These are phyloP conservation scores for Mormyrops boulengeri DNA, from an alignment of 2,797 vertebrate species.

Conservation along the genomic window DNA sequence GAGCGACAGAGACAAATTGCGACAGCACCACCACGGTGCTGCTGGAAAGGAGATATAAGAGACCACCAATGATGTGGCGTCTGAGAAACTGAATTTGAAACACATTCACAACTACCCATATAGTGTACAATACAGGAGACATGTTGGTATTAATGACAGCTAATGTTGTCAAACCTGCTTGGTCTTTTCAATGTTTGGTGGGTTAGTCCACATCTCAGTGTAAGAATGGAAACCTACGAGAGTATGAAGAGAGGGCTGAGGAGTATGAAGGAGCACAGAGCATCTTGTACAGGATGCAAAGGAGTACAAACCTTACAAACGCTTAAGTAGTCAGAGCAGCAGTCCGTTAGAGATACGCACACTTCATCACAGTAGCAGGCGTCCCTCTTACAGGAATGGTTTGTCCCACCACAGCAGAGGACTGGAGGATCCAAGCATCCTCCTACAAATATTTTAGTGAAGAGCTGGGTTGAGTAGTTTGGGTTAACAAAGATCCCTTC, in stretches of 20 bases:
- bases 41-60: not conserved
- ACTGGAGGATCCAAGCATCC: not conserved
- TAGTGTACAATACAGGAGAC: not conserved
- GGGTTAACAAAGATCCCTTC: not conserved
- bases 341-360: not conserved
- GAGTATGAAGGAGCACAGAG: not conserved
- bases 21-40: not conserved
- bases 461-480: not conserved
- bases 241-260: not conserved
- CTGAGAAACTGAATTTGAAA: not conserved
- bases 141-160: not conserved
- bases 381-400: not conserved
- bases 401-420: not conserved
- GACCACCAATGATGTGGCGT: not conserved
- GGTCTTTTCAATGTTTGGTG: not conserved
- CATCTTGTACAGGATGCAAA: not conserved
- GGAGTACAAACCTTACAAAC: not conserved
- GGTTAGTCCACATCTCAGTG: not conserved
- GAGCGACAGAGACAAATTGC: not conserved
- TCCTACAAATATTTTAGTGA: not conserved
- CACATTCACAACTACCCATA: not conserved
- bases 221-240: not conserved
- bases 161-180: not conserved
- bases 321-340: not conserved
- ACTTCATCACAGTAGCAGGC: not conserved